Conservation (phyloP, 2,113 vertebrate species). For the Loxodonta africana region DNA sequence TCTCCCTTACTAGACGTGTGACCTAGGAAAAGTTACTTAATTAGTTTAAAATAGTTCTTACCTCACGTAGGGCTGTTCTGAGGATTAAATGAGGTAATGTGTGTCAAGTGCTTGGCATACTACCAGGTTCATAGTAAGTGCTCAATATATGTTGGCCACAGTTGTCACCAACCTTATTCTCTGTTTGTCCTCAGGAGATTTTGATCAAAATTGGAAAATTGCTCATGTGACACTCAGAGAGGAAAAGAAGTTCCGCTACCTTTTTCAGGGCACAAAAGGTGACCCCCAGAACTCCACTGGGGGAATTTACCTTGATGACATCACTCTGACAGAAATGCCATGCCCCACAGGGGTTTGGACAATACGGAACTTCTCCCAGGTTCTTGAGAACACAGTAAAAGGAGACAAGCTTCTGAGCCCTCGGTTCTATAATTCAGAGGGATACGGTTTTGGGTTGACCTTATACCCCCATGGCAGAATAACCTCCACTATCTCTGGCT, state of each 20-base stretch:
- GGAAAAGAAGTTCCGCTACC: constrained; percentile 94
- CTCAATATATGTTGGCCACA: neutral
- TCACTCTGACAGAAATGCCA: constrained; percentile 91
- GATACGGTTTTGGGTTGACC: constrained; percentile 91
- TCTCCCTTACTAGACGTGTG: neutral
- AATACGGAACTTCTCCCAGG: constrained; percentile 90
- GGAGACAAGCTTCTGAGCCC: constrained; percentile 87
- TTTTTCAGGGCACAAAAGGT: constrained; percentile 93
- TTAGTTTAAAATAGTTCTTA: neutral
- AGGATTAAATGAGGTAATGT: neutral
- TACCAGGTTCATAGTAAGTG: neutral
- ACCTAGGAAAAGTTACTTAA: neutral
- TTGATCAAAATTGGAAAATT: constrained; percentile 93
- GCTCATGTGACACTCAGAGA: constrained; percentile 91
- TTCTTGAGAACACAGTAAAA: constrained; percentile 81
- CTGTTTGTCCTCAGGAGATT: constrained; percentile 87
- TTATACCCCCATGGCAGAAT: constrained; percentile 79
- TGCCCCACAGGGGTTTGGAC: constrained; percentile 93
- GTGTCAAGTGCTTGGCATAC: neutral
- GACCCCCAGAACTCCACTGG: constrained; percentile 86
- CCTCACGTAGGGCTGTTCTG: no score
- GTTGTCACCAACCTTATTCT: constrained; percentile 19
- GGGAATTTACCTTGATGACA: constrained; percentile 93
- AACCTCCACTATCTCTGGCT: constrained; percentile 73
- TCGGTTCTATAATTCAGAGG: constrained; percentile 93